Evolutionary conservation across 2,888 invertebrate species (phyloP).

Genomic region (Drosophila meridionalis): DNA sequence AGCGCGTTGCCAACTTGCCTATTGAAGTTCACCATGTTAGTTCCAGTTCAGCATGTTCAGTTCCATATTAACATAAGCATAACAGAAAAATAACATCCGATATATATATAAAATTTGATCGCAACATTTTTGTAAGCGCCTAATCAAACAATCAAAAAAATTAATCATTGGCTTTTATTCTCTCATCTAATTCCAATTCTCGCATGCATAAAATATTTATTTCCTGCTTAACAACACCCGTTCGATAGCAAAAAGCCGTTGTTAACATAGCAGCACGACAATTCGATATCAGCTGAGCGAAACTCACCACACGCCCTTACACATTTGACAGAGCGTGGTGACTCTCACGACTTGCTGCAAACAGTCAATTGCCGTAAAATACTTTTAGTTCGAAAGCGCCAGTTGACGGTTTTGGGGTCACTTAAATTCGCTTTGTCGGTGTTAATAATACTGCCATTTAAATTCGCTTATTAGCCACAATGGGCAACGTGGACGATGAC

Average conservation of each 20-base stretch:
- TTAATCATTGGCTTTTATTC: rapidly evolving
- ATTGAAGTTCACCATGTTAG: background rate
- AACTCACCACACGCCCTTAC: conserved; percentile 42
- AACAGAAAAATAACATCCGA: background rate
- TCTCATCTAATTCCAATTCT: background rate
- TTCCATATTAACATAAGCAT: background rate
- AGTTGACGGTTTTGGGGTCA: conserved; percentile 32
- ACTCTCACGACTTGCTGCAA: background rate
- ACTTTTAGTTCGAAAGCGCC: conserved; percentile 46
- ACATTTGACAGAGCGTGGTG: conserved; percentile 13
- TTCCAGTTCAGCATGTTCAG: conserved; percentile 1
- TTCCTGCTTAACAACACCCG: background rate
- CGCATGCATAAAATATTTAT: background rate
- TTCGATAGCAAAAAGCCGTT: background rate
- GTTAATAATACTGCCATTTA: conserved; percentile 19
- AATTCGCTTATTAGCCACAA: conserved; percentile 29
- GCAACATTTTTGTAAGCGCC: background rate
- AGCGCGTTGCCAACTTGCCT: conserved; percentile 10
- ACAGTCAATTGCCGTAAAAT: conserved; percentile 9
- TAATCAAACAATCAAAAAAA: background rate
- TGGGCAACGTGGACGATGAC: conserved; percentile 68
- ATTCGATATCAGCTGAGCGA: conserved; percentile 31
- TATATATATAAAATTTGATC: background rate
- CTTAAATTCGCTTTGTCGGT: conserved; percentile 13
- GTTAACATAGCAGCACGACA: background rate